Evolutionary conservation across 2,888 invertebrate species (phyloP).

Genomic region (Isoperla grammatica): DNA sequence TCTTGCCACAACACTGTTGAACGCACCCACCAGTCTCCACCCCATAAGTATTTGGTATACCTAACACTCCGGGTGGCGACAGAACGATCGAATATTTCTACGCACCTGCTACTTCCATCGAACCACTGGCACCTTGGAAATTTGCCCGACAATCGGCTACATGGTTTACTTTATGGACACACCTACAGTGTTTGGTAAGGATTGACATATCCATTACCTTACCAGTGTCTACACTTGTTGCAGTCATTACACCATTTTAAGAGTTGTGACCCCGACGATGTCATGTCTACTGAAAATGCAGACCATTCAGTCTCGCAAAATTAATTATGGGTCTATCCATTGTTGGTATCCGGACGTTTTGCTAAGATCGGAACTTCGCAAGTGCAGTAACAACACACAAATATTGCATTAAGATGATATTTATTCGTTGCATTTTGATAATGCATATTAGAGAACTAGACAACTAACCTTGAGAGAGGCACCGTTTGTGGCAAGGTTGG

Average conservation of each 20-base stretch:
- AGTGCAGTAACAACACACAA: no score
- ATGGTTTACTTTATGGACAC: constrained; percentile 25
- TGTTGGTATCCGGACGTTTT: no score
- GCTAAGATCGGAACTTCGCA: no score
- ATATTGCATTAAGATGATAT: no score
- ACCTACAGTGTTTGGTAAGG: constrained; percentile 26
- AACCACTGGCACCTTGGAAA: constrained; percentile 26
- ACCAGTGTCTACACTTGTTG: constrained; percentile 27
- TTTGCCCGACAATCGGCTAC: constrained; percentile 26
- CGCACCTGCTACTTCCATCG: constrained; percentile 30
- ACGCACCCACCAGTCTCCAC: constrained; percentile 16
- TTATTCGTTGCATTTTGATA: no score
- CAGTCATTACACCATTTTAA: constrained; percentile 27
- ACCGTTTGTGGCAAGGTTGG: no score
- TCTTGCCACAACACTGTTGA: background rate
- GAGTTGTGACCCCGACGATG: constrained; percentile 28
- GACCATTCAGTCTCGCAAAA: no score
- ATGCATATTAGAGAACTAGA: no score
- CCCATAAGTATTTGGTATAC: constrained; percentile 26
- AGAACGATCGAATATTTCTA: constrained; percentile 25
- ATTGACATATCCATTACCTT: constrained; percentile 27
- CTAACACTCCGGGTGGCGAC: constrained; percentile 21
- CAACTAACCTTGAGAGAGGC: no score
- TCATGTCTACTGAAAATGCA: no score
- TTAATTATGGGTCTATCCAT: no score